A percentile compares a stretch with the other conserved stretches of the same genome.
phyloP scores from a whole-genome alignment of 2,888 invertebrate species.

The Apocheima hispidaria region DNA sequence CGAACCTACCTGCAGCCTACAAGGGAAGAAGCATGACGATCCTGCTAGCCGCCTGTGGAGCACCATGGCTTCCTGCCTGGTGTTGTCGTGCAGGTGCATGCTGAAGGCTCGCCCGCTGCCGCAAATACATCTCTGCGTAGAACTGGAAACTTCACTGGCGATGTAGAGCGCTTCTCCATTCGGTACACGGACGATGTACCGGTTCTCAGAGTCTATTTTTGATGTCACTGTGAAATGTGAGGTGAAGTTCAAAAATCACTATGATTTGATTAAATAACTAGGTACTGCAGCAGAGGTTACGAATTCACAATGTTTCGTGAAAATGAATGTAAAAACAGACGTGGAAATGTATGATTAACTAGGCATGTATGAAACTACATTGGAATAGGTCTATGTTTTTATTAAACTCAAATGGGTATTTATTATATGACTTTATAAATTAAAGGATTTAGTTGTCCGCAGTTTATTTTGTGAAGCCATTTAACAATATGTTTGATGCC shows the following conservation, averaged over 20 bases:
- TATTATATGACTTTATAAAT: too few relatives aligned
- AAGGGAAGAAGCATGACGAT: slow-evolving; percentile 90
- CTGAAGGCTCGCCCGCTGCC: slow-evolving; percentile 91
- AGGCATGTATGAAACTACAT: too few relatives aligned
- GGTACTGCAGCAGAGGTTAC: too few relatives aligned
- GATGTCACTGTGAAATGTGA: slow-evolving; percentile 81
- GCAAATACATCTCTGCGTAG: slow-evolving; percentile 88
- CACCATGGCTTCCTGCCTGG: slow-evolving; percentile 93
- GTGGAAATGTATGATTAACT: too few relatives aligned
- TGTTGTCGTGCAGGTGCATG: slow-evolving; percentile 93
- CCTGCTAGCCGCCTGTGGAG: slow-evolving; percentile 90
- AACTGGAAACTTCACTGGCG: slow-evolving; percentile 88
- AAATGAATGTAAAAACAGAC: too few relatives aligned
- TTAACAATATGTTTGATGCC: background rate
- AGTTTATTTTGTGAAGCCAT: background rate
- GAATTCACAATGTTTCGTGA: too few relatives aligned
- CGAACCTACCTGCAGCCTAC: slow-evolving; percentile 87
- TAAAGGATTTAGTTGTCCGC: too few relatives aligned
- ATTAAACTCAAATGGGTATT: too few relatives aligned
- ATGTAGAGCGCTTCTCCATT: slow-evolving; percentile 91
- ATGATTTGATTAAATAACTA: background rate
- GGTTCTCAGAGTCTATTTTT: slow-evolving; percentile 88
- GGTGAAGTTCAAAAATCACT: slow-evolving; percentile 20
- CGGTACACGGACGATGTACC: slow-evolving; percentile 90
- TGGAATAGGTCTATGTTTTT: too few relatives aligned